Conservation (phyloP, 2,797 vertebrate genomes). For the Falco biarmicus region DNA sequence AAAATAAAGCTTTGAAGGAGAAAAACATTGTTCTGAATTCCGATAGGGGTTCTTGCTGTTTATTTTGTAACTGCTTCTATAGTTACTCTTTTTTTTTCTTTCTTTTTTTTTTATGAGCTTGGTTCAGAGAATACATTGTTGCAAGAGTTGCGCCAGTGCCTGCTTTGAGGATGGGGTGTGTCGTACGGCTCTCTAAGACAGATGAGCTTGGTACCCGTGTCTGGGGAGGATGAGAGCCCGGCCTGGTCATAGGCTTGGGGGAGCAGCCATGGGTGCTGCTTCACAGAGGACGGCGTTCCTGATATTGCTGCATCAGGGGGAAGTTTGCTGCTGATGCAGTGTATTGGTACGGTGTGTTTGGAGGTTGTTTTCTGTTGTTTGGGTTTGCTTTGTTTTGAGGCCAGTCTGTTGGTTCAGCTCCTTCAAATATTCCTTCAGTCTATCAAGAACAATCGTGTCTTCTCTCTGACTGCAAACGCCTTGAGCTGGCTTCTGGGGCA, state of each 20-base stretch:
- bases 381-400: not conserved
- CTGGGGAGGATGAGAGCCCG: not conserved
- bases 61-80: not conserved
- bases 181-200: not conserved
- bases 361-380: not conserved
- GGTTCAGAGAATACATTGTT: not conserved
- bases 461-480: not conserved
- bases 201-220: not conserved
- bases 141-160: not conserved
- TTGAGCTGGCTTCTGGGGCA: not conserved
- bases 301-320: not conserved
- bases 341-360: accelerated
- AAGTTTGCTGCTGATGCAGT: not conserved
- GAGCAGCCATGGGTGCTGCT: accelerated
- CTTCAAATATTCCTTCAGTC: not conserved
- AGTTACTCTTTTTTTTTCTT: not conserved
- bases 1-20: not conserved
- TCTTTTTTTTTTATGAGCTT: not conserved
- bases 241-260: too few species aligned
- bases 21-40: not conserved
- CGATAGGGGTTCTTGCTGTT: not conserved
- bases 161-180: not conserved
- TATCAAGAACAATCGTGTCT: accelerated
- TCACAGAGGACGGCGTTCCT: accelerated
- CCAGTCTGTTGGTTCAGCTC: not conserved